These are phyloP conservation scores for Patella vulgata DNA, from an alignment of 1,140 invertebrate species.

Conservation along the genomic window DNA sequence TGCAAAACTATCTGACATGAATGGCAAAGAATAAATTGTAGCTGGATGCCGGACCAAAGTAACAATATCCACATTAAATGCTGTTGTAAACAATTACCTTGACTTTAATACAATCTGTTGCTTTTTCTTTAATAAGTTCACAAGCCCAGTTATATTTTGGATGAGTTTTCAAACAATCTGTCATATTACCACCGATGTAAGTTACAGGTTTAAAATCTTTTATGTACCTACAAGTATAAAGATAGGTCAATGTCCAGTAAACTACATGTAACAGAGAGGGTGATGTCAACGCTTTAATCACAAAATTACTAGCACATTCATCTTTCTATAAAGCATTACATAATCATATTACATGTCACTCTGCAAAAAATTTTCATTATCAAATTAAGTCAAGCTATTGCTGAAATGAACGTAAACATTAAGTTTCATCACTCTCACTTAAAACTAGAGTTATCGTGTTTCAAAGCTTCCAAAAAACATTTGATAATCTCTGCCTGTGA, in stretches of 20 bases:
- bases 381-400: background rate
- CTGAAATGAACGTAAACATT: background rate
- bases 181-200: conserved; percentile 27
- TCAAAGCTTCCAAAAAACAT: background rate
- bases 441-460: too few species aligned
- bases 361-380: background rate
- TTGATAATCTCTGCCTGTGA: background rate
- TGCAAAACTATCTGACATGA: too few species aligned
- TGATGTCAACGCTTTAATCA: too few species aligned
- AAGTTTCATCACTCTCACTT: background rate
- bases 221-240: conserved; percentile 38
- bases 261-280: background rate
- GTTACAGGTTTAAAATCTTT: conserved; percentile 41
- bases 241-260: background rate
- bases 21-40: too few species aligned
- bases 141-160: conserved; percentile 42
- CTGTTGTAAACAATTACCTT: too few species aligned
- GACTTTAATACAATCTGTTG: conserved; percentile 37
- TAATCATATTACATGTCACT: background rate
- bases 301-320: too few species aligned
- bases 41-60: too few species aligned
- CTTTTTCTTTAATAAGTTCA: conserved; percentile 41
- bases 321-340: too few species aligned
- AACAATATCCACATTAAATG: too few species aligned
- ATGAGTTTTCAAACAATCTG: conserved; percentile 41